Base-by-base conservation (phyloP, 37 sponge, comb jelly and placozoan species). In the Geodia barretti region DNA sequence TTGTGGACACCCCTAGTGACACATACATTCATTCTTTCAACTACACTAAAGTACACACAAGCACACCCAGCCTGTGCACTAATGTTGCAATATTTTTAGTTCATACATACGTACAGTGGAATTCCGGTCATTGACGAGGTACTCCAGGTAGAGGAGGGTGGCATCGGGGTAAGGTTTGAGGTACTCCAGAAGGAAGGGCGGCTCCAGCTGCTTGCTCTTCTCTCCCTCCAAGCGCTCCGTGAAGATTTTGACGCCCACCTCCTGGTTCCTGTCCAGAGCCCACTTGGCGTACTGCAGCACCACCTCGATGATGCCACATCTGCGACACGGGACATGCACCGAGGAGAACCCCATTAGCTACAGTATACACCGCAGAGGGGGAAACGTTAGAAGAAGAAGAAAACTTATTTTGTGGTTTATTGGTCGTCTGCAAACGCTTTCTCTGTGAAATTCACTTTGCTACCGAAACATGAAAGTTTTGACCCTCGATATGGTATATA, bases 251-350 rank as follows among this genome's bases (percentile, higher is more conserved):
- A 62, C 86, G 1, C 85, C 90, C 70, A 84, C 23, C 30, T 25
- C 42, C 70, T 96, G 84, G 35, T 92, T 82, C 47, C 78, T 77
- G 28, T 92, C 73, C 29, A 96, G 80, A 7, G 90, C 96, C 96
- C 96, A 96, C 61, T 70, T 70, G 36, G 93, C 88, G 68, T 90
- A 92, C 60, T 96, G 75, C 76, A 87, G 39, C 1, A 96, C 88
- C 66, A 90, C 41, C 23, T 96, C 89, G 28, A 33, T 67, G 24
- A 77, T 58, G 61, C 83, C 19, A 33, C 68, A 69, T 31, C 91
- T 91, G 40, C 1, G 20, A 65, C 31, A 65, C 31, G n/a, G n/a
- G n/a, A 65, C 31, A 65, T 29, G 7, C 31, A 65, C 67, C 7
- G 67, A 65, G 9, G 19, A 29, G 31, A 29, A 17, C 20, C 7